phyloP scores from a whole-genome alignment of 2,888 invertebrate genomes.

The Coenonympha arcania region DNA sequence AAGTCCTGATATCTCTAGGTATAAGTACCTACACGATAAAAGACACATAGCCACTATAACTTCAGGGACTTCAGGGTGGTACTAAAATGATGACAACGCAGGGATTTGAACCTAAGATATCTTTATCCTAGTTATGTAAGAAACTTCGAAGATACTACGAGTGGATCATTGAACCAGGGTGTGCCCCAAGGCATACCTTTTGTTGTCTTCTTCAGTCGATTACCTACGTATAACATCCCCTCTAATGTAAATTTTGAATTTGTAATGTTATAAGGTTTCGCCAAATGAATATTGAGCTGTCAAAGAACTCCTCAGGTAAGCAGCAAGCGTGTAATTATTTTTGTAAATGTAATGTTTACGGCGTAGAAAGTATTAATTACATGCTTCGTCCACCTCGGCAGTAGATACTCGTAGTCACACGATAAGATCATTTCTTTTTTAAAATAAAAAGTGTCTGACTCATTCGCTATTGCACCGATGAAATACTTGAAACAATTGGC shows the following conservation, averaged over 20 bases:
- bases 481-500: conserved; percentile 46
- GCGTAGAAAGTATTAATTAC: conserved; percentile 65
- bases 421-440: conserved; percentile 51
- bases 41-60: too few relatives aligned
- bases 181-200: neutral
- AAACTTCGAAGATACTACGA: too few relatives aligned
- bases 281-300: conserved; percentile 60
- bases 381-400: conserved; percentile 40
- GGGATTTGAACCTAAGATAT: too few relatives aligned
- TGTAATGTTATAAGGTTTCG: conserved; percentile 35
- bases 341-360: conserved; percentile 48
- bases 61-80: too few relatives aligned
- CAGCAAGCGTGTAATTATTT: conserved; percentile 59
- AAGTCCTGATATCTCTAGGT: too few relatives aligned
- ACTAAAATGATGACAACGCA: too few relatives aligned
- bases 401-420: conserved; percentile 54
- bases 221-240: too few relatives aligned
- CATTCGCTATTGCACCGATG: conserved; percentile 34
- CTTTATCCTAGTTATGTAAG: too few relatives aligned
- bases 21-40: too few relatives aligned
- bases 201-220: neutral
- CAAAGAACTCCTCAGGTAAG: conserved; percentile 55
- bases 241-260: too few relatives aligned
- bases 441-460: conserved; percentile 45
- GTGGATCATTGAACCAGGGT: too few relatives aligned